Evolutionary conservation across 2,888 invertebrate species (phyloP).

Genomic region (Punctoribates punctum): DNA sequence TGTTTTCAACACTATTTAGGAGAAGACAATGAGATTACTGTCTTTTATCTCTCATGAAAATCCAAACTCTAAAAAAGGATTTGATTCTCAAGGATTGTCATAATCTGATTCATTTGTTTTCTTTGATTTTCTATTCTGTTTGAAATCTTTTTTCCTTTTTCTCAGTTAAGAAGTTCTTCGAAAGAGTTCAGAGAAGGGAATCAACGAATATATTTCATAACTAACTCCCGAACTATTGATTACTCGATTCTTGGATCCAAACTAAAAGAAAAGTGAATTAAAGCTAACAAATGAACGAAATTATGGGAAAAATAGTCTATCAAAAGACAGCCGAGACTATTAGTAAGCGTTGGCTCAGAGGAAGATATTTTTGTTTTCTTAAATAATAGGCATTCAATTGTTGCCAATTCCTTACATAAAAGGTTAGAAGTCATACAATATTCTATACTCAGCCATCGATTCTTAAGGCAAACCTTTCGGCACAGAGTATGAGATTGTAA

Average conservation of each 20-base stretch:
- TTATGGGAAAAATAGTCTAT: not conserved
- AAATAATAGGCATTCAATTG: not conserved
- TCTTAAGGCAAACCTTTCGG: too few relatives aligned
- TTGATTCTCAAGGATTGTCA: too few relatives aligned
- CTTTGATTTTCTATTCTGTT: too few relatives aligned
- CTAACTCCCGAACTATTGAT: not conserved
- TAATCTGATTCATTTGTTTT: too few relatives aligned
- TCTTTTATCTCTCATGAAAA: not conserved
- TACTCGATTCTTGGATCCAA: not conserved
- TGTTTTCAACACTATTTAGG: not conserved
- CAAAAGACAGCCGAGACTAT: not conserved
- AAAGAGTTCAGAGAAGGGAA: not conserved
- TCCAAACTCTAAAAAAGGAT: not conserved
- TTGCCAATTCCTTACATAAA: not conserved
- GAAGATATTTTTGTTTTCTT: not conserved
- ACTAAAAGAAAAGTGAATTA: not conserved
- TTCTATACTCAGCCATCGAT: not conserved
- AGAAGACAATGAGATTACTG: not conserved
- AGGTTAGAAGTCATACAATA: conserved; percentile 9
- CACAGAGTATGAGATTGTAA: too few relatives aligned
- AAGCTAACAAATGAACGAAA: conserved; percentile 9
- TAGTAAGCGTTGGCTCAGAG: not conserved
- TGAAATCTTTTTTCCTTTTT: too few relatives aligned
- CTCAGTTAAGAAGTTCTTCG: not conserved
- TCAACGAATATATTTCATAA: not conserved